Evolutionary conservation across 1,140 invertebrate species (phyloP).

Genomic region (Platorchestia sp.): DNA sequence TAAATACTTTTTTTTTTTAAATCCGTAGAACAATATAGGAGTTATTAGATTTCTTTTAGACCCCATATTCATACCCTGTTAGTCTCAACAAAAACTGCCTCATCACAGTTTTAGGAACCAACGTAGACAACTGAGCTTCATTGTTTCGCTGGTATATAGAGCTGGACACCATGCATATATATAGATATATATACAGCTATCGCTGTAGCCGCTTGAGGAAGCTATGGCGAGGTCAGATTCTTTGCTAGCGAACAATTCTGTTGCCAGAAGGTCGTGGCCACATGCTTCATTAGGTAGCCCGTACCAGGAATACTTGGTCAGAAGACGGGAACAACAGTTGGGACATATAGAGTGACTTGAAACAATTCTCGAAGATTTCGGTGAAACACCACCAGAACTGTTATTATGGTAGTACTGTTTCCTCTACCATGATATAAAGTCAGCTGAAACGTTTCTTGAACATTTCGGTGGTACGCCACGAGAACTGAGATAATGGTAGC

Average conservation of each 20-base stretch:
- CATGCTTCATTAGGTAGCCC: neutral
- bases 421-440: no score
- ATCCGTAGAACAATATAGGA: no score
- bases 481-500: neutral
- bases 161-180: neutral
- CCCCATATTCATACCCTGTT: no score
- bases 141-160: neutral
- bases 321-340: neutral
- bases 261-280: neutral
- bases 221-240: neutral
- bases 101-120: neutral
- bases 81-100: no score
- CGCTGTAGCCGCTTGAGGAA: no score
- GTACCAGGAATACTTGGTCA: neutral
- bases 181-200: no score
- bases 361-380: neutral
- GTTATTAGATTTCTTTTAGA: no score
- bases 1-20: no score
- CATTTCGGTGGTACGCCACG: neutral
- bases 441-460: neutral
- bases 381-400: neutral
- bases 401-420: neutral
- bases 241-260: neutral
- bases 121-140: neutral
- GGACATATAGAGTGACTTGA: neutral